Conservation (phyloP, 2,113 vertebrate genomes). For the Chloropsis cyanopogon region DNA sequence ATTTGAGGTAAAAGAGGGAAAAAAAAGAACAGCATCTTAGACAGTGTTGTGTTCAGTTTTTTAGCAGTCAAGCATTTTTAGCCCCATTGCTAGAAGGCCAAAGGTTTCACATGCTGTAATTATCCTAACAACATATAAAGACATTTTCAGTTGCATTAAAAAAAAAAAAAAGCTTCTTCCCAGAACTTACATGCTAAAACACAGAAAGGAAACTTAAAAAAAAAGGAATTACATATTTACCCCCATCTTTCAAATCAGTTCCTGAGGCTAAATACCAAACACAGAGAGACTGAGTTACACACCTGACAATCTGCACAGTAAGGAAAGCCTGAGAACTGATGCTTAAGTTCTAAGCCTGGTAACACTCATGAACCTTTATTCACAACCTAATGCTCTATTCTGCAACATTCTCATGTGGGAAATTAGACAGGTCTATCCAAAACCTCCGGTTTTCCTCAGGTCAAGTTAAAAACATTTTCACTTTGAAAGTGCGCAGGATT, state of each 20-base stretch:
- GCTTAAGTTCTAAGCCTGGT: background rate
- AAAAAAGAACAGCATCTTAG: background rate
- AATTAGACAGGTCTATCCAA: background rate
- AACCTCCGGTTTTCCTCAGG: background rate
- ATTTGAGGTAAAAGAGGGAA: background rate
- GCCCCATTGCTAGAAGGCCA: background rate
- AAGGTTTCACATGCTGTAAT: background rate
- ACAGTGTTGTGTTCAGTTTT: background rate
- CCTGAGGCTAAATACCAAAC: background rate
- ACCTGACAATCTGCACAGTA: background rate
- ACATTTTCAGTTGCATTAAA: background rate
- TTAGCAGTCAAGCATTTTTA: background rate
- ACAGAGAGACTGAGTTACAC: background rate
- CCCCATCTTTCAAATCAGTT: background rate
- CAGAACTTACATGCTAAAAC: background rate
- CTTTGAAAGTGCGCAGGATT: background rate
- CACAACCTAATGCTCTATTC: background rate
- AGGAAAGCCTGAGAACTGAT: background rate
- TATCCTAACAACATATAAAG: background rate
- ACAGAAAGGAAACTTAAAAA: background rate
- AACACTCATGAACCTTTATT: background rate
- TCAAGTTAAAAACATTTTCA: background rate
- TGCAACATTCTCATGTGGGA: accelerated
- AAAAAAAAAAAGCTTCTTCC: background rate
- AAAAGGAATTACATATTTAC: accelerated